These are phyloP conservation scores for Iselma pallidipennis DNA, from an alignment of 2,888 invertebrate genomes.

Conservation along the genomic window DNA sequence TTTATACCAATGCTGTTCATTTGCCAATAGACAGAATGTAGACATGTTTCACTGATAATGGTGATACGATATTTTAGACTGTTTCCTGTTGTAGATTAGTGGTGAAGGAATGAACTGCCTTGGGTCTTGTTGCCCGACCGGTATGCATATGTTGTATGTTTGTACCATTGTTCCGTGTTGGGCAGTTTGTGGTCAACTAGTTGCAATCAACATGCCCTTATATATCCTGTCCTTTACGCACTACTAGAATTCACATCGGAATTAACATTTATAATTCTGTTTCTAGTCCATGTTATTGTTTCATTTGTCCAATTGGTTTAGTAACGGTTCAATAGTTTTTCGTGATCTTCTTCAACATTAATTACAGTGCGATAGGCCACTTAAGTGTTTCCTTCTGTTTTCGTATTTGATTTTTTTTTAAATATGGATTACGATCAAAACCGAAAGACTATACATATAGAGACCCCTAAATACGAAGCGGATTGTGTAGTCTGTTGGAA, in stretches of 20 bases:
- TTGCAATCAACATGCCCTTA: slow-evolving; percentile 30
- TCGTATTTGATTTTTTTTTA: no score
- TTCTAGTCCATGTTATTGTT: slow-evolving; percentile 32
- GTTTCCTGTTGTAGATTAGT: slow-evolving; percentile 31
- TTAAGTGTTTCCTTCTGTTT: background rate
- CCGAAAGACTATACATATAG: no score
- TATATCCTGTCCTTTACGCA: slow-evolving; percentile 10
- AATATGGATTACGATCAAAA: no score
- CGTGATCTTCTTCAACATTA: slow-evolving; percentile 28
- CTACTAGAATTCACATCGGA: slow-evolving; percentile 24
- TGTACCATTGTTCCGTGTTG: slow-evolving; percentile 28
- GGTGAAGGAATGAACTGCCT: slow-evolving; percentile 22
- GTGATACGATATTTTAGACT: slow-evolving; percentile 31
- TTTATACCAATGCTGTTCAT: no score
- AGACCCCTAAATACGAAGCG: background rate
- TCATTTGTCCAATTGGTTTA: slow-evolving; percentile 36
- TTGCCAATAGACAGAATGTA: slow-evolving; percentile 12
- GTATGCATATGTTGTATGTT: slow-evolving; percentile 29
- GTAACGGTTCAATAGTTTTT: slow-evolving; percentile 27
- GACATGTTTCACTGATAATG: slow-evolving; percentile 32
- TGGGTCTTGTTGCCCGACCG: slow-evolving; percentile 17
- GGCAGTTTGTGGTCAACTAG: slow-evolving; percentile 28
- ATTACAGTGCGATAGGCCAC: slow-evolving; percentile 17
- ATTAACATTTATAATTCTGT: slow-evolving; percentile 32
- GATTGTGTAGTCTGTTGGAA: background rate